Evolutionary conservation across 2,888 invertebrate species (phyloP).

Genomic region (Habroteleia sp.): DNA sequence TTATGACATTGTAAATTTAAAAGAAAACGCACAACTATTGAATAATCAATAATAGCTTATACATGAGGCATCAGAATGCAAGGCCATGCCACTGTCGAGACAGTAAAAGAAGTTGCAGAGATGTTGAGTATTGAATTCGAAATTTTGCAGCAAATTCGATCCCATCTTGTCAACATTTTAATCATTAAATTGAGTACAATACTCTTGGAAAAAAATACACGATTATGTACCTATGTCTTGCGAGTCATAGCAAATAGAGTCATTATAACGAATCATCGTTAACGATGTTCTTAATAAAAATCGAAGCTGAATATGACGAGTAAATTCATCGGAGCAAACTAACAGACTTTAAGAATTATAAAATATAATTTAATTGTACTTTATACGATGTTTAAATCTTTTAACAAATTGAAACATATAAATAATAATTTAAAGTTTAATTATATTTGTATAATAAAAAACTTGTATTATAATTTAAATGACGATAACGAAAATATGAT

Average conservation of each 20-base stretch:
- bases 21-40: too few relatives aligned
- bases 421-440: too few relatives aligned
- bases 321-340: conserved; percentile 32
- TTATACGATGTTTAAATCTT: too few relatives aligned
- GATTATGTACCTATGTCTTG: conserved; percentile 27
- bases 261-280: conserved; percentile 54
- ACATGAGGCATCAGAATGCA: conserved; percentile 47
- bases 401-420: too few relatives aligned
- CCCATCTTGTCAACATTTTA: conserved; percentile 54
- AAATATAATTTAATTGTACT: too few relatives aligned
- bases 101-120: conserved; percentile 35
- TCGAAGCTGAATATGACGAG: conserved; percentile 35
- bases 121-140: conserved; percentile 55
- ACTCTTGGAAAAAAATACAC: conserved; percentile 43
- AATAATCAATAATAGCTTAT: conserved; percentile 50
- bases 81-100: conserved; percentile 40
- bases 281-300: conserved; percentile 50
- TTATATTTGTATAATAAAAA: too few relatives aligned
- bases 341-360: neutral
- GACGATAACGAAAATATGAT: too few relatives aligned
- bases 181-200: conserved; percentile 51
- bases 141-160: conserved; percentile 35
- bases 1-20: too few relatives aligned
- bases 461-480: too few relatives aligned
- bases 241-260: conserved; percentile 43